Evolutionary conservation across 1,140 invertebrate genomes (phyloP), one percentile per base, ranked within the genome.

Genomic region (Acromyrmex charruanus): DNA sequence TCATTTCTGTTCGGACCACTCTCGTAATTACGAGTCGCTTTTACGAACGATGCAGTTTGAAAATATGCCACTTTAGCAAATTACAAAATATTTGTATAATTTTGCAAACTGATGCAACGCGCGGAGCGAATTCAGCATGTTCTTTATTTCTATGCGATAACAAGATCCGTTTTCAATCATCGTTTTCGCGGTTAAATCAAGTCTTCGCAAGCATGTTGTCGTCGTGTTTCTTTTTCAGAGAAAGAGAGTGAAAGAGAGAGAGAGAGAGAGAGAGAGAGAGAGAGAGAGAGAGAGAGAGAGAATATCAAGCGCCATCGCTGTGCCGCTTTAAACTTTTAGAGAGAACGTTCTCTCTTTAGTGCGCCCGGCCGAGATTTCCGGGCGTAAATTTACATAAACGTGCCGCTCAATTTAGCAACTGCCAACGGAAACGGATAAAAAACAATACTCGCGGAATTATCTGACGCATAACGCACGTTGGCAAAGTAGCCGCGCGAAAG

Each of bases 381-480:
- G 66, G 53, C 49, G 85, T 61, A 53, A 25, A 63, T 63, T 86
- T 88, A 75, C 84, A 88, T 88, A 88, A 88, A 80, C 75, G 68
- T 72, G 31, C 75, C 75, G 66, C 18, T 90, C 75, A 77, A 89
- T 87, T 90, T 89, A 84, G 25, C 59, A 72, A n/a, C 85, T 55
- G 66, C 18, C 63, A 21, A 18, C 44, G 66, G 59, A 80, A 85
- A 55, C 39, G 39, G 53, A 49, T 75, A 51, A 68, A 35, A 79
- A 86, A 71, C 58, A 85, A 87, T 87, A 53, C 35, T 53, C 28
- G 18, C 35, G 12, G 49, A 89, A 66, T 77, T 66, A 53, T 80
- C 69, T 69, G 77, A 71, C 31, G 53, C 21, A n/a, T 18, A 0
- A n/a, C 6, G 31, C 18, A 28, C 6, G 25, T 31, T 53, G 16